Evolutionary conservation across 2,113 vertebrate genomes (phyloP), one percentile per base, ranked within the genome.

Genomic region (Epinephelus cyanopodus): DNA sequence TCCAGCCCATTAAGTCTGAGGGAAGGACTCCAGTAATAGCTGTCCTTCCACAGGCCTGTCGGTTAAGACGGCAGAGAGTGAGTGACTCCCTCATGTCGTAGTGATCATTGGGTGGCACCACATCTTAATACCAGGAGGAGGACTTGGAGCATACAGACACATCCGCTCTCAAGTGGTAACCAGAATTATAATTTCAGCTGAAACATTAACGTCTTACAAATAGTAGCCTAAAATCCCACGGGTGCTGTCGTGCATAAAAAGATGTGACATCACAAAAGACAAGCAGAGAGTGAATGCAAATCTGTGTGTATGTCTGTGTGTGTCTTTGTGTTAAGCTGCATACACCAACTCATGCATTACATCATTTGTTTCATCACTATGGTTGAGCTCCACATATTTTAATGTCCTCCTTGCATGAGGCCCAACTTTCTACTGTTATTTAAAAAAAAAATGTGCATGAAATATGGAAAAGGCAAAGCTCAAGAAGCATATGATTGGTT

Each of bases 1-100:
- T 82, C 77, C 84, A 82, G 79, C 50, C 78, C 86, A 90, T 88
- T 88, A 93, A 87, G 72, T 86, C 68, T 83, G 74, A 76, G 67
- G 48, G 45, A 88, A 87, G 72, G 64, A 63, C 71, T 84, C 69
- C 54, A 12, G 81, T 83, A 75, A 90, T 77, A 78, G 87, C 78
- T 79, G 88, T 77, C 86, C 83, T 83, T 86, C 81, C 83, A 61
- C 79, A 53, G 42, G 81, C 77, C 72, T 72, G 83, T 79, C 62
- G 33, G 54, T 54, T 58, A 79, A 85, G 77, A 77, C 64, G 66
- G 82, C 76, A 76, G 78, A 74, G 70, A 84, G 57, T 80, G 84
- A 86, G 29, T 56, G 82, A 84, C 84, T 89, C 47, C 74, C 19
- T 73, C 64, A 62, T 66, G 68, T 47, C 45, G 1, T 15, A n/a